These are phyloP conservation scores for Bungarus multicinctus DNA, from an alignment of 2,113 vertebrate species.

Conservation along the genomic window DNA sequence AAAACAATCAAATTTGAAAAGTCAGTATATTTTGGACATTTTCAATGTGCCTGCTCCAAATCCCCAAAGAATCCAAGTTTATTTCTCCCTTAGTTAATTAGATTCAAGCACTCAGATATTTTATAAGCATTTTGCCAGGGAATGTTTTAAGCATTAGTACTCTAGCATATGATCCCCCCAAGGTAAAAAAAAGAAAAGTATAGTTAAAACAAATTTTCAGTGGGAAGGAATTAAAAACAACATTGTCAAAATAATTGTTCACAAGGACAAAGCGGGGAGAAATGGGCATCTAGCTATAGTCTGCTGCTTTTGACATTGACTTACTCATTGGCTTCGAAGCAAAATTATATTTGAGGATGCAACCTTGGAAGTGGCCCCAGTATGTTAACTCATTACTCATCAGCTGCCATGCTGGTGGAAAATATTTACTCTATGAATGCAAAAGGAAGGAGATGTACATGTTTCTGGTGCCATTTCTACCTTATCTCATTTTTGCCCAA, in stretches of 20 bases:
- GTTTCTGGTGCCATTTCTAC: not conserved
- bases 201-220: not conserved
- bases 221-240: not conserved
- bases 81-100: not conserved
- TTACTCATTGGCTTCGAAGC: not conserved
- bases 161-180: not conserved
- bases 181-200: not conserved
- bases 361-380: not conserved
- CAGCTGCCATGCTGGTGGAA: not conserved
- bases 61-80: not conserved
- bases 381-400: not conserved
- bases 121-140: not conserved
- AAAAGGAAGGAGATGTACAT: not conserved
- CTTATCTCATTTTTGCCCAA: not conserved
- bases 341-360: not conserved
- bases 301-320: not conserved
- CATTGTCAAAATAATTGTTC: not conserved
- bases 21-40: not conserved
- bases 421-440: not conserved
- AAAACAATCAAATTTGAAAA: not conserved
- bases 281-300: not conserved
- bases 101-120: not conserved
- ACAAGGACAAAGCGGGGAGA: no score
- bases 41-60: not conserved
- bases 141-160: no score